A percentile compares a stretch with the other conserved stretches of the same genome.
Evolutionary conservation across 2,797 vertebrate genomes (phyloP).

Genomic region (Darevskia mixta): DNA sequence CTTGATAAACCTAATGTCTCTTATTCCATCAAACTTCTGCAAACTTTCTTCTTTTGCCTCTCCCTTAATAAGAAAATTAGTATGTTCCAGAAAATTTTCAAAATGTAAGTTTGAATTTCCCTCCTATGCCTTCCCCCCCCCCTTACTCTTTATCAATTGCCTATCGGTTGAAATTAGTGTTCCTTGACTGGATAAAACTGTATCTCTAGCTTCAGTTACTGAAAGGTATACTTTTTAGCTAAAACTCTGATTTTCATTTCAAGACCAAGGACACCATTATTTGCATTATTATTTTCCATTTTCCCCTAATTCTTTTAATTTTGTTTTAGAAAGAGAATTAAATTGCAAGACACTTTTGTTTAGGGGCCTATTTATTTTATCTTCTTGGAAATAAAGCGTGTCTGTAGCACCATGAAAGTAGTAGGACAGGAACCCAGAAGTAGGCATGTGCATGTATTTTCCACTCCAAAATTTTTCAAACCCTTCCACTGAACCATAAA

Average conservation of each 20-base stretch:
- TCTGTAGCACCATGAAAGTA: neutral
- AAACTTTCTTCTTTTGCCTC: neutral
- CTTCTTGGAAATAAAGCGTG: neutral
- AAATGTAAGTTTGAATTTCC: neutral
- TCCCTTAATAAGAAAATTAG: neutral
- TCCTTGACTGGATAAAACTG: too few relatives aligned
- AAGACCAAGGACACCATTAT: neutral
- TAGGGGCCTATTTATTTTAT: neutral
- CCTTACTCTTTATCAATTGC: neutral
- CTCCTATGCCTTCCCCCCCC: neutral
- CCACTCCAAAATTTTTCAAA: too few relatives aligned
- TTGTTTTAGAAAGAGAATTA: neutral
- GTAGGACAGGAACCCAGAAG: neutral
- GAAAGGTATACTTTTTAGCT: neutral
- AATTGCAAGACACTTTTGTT: neutral
- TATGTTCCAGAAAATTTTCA: neutral
- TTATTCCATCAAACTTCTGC: neutral
- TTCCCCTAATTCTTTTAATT: neutral
- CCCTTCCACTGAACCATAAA: too few relatives aligned
- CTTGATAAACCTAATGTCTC: neutral
- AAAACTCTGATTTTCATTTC: neutral
- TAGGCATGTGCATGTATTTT: neutral
- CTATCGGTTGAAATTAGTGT: too few relatives aligned
- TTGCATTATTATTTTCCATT: neutral
- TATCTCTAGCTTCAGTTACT: neutral